Evolutionary conservation across 2,888 invertebrate species (phyloP).

Genomic region (Labia minor): DNA sequence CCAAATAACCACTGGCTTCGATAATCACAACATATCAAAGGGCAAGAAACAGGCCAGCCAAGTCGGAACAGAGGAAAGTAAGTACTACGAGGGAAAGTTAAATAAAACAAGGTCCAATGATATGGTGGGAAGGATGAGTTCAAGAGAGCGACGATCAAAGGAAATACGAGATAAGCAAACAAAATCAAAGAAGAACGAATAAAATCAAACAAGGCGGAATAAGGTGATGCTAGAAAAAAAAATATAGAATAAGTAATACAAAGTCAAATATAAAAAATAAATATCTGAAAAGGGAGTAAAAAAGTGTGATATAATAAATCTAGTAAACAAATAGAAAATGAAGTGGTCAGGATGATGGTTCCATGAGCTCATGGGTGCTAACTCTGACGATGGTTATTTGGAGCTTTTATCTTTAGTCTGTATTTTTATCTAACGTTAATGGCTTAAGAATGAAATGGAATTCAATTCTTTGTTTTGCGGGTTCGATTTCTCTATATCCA

Average conservation of each 20-base stretch:
- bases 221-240: not conserved
- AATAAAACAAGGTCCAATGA: constrained; percentile 8
- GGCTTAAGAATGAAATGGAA: too few species aligned
- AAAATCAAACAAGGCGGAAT: constrained; percentile 4
- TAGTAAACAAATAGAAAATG: too few species aligned
- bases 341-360: too few species aligned
- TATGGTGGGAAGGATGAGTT: constrained; percentile 7
- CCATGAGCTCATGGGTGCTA: too few species aligned
- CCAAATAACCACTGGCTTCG: not conserved
- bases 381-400: too few species aligned
- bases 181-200: constrained; percentile 13
- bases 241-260: not conserved
- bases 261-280: not conserved
- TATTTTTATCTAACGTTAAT: too few species aligned
- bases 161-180: not conserved
- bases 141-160: not conserved
- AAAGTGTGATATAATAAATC: too few species aligned
- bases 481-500: too few species aligned
- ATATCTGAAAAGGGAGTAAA: not conserved
- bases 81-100: constrained; percentile 3
- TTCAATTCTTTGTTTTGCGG: too few species aligned
- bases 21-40: constrained; percentile 13
- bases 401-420: too few species aligned
- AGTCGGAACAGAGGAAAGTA: not conserved
- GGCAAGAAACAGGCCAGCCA: not conserved